Conservation (phyloP, 2,797 vertebrate genomes). For the Micrastur ruficollis region DNA sequence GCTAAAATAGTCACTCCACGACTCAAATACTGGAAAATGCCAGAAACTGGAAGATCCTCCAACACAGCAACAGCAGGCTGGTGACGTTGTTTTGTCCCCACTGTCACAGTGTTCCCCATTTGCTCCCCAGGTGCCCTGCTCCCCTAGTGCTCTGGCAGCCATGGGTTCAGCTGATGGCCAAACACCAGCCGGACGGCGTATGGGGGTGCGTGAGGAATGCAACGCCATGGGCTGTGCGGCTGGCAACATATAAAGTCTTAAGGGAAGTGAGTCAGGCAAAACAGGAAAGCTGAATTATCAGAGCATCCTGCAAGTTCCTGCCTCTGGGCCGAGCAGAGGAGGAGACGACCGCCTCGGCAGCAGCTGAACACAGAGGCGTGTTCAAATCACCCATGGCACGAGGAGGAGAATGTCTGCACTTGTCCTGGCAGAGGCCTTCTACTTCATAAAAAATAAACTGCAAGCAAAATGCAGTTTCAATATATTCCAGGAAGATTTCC, state of each 20-base stretch:
- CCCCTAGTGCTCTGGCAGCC: background rate
- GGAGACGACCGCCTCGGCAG: no score
- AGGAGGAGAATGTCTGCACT: background rate
- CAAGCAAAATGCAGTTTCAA: background rate
- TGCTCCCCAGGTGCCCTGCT: background rate
- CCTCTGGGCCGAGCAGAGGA: background rate
- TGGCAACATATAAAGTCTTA: accelerated
- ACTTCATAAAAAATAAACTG: background rate
- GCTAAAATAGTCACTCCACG: background rate
- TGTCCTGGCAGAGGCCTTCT: background rate
- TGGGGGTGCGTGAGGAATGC: background rate
- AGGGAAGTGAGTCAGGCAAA: background rate
- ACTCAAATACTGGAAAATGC: background rate
- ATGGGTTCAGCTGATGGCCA: background rate
- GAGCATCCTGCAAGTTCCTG: background rate
- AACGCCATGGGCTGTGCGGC: accelerated
- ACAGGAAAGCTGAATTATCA: background rate
- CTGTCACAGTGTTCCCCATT: accelerated
- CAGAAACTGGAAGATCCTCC: background rate
- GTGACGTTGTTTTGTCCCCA: accelerated
- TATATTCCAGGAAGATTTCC: background rate
- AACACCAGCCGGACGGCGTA: accelerated
- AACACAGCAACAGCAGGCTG: background rate
- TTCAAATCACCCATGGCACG: background rate
- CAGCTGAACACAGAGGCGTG: background rate